phyloP scores from a whole-genome alignment of 2,797 vertebrate species.

The Clamator glandarius region DNA sequence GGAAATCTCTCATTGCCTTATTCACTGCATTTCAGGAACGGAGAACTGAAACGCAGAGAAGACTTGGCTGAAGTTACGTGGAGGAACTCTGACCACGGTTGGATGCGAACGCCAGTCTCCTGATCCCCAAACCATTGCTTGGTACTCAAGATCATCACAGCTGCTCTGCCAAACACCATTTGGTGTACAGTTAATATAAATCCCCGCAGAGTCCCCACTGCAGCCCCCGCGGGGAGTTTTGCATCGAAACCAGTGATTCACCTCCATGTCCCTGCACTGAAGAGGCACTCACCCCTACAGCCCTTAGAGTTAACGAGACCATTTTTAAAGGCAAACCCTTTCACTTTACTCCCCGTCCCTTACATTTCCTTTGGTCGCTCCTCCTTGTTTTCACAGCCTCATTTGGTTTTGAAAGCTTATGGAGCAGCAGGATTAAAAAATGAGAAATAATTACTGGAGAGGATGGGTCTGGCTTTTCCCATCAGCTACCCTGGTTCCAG shows the following conservation, averaged over 20 bases:
- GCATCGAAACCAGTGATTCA: background rate
- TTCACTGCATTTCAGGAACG: background rate
- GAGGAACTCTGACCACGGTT: background rate
- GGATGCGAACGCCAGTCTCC: background rate
- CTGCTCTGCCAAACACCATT: background rate
- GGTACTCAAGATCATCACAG: background rate
- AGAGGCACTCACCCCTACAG: background rate
- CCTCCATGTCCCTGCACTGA: background rate
- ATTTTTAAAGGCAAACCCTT: background rate
- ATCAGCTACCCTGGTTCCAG: constrained; percentile 34
- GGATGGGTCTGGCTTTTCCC: constrained; percentile 36
- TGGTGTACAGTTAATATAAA: background rate
- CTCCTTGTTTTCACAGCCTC: constrained; percentile 8
- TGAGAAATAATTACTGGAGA: constrained; percentile 22
- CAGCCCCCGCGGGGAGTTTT: background rate
- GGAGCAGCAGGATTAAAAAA: constrained; percentile 18
- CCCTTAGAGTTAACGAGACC: background rate
- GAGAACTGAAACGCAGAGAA: background rate
- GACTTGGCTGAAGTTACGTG: background rate
- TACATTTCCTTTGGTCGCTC: background rate
- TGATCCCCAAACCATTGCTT: background rate
- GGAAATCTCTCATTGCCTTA: background rate
- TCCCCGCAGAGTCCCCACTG: background rate
- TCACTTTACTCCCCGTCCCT: background rate
- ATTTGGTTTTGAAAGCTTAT: background rate